Percentiles rank a stretch among this genome's conserved stretches.
Conservation (phyloP, 2,113 vertebrate species). For the Sinosuthora webbiana region DNA sequence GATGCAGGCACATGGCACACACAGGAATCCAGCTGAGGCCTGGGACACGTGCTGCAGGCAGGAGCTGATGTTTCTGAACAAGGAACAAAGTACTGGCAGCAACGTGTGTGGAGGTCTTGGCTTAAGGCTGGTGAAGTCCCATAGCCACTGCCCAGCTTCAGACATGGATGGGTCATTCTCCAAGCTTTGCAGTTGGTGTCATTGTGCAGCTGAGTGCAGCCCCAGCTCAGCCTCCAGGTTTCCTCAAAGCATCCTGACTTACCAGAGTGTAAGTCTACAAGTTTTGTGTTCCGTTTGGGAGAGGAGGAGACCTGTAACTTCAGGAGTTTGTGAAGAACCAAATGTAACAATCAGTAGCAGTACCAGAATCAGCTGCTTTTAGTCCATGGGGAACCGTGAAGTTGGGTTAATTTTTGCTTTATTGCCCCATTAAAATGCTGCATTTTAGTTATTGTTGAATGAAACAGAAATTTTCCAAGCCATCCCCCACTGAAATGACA, state of each 20-base stretch:
- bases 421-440: background rate
- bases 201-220: background rate
- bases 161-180: background rate
- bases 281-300: background rate
- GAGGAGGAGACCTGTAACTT: background rate
- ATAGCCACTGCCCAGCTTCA: rapidly evolving
- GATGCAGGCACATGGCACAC: background rate
- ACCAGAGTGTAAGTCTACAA: rapidly evolving
- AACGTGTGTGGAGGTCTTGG: rapidly evolving
- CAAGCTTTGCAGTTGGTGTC: background rate
- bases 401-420: background rate
- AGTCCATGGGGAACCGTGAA: background rate
- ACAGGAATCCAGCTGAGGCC: background rate
- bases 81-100: background rate
- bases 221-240: background rate
- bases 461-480: background rate
- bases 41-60: rapidly evolving
- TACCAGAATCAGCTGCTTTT: background rate
- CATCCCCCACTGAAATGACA: rapidly evolving
- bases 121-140: background rate
- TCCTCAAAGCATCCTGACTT: background rate
- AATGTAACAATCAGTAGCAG: background rate
- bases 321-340: background rate
- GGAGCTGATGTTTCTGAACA: background rate
- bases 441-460: background rate